Evolutionary conservation across 2,797 vertebrate genomes (phyloP), one percentile per base, ranked within the genome.

Genomic region (Petrocephalus sullivani): DNA sequence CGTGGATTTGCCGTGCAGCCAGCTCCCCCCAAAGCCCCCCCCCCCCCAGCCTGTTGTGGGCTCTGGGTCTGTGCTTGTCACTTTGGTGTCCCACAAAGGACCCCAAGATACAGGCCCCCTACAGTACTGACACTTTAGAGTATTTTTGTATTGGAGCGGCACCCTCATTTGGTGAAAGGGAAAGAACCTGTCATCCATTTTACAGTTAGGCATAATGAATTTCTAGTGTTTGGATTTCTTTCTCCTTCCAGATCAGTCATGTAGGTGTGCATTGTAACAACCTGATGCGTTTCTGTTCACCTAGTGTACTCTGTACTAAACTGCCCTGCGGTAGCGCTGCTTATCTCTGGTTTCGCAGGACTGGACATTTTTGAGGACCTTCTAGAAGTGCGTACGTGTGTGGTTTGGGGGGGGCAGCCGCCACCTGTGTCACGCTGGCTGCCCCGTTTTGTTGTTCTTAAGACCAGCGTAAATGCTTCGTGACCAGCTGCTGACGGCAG

Each of bases 91-190:
- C 46, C 83, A 19, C 91, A 87, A 90, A 53, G 89, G 93, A 92
- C 91, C 90, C 92, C 90, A 87, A 90, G 78, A 54, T 92, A 91
- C 93, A 92, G 91, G 91, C 91, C 93, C 87, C 92, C 89, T 71
- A 92, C 93, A 94, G 94, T 94, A 94, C 94, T 94, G 94, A 95
- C 89, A 89, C 87, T 90, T 89, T 85, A 95, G 95, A 96, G 93
- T 96, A 95, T 96, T 96, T 96, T 96, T 96, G 93, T 96, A 95
- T 95, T 78, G 89, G 92, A 94, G 91, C 93, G 90, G 92, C 92
- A 92, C 92, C 92, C 90, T 41, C 91, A 88, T 90, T 9, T 93
- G 93, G 93, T 93, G 87, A 90, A 92, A 93, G 94, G 89, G 87
- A 88, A 87, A 71, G 67, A 57, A 89, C 85, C 86, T 23, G 87